Evolutionary conservation across 2,797 vertebrate genomes (phyloP), one percentile per base, ranked within the genome.

Genomic region (Enteromius treurensis): DNA sequence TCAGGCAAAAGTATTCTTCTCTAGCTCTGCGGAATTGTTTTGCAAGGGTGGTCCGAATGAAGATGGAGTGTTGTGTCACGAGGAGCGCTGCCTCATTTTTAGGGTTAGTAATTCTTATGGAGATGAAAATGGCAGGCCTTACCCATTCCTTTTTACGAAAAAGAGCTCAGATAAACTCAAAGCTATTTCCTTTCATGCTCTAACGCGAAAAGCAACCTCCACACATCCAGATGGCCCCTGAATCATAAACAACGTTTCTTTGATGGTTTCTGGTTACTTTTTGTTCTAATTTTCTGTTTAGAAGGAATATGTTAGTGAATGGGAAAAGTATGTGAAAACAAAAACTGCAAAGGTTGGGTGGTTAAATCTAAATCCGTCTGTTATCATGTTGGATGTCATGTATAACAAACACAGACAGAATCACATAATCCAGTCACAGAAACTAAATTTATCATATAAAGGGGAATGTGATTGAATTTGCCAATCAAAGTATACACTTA

Each of bases 61-160:
- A 83, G 81, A 77, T 71, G 65, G 74, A 77, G 81, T 49, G 53
- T 62, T 70, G 75, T 83, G 81, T 83, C 81, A 78, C 51, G 42
- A 70, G 26, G 21, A 69, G 81, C n/a, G 53, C 73, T 68, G 73
- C 75, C 75, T 83, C 75, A 78, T 83, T 83, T 83, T 83, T 83
- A 70, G 81, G 81, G 65, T 78, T 62, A 70, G 81, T 69, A 77
- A 77, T 77, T 77, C 65, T 77, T 58, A 85, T 88, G 87, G 73
- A 88, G 68, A 86, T 86, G 85, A 86, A 73, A 83, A 77, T 45
- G 71, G 40, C 80, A 77, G 58, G 70, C 40, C 53, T 77, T 64
- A 77, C 79, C 53, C 15, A n/a, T 78, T 71, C 29, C 42, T 76
- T 77, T 78, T 13, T 42, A 73, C 34, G 3, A n/a, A 84, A 78